Base-by-base conservation (phyloP, 1,140 invertebrate genomes). In the Parapsyche elsis region DNA sequence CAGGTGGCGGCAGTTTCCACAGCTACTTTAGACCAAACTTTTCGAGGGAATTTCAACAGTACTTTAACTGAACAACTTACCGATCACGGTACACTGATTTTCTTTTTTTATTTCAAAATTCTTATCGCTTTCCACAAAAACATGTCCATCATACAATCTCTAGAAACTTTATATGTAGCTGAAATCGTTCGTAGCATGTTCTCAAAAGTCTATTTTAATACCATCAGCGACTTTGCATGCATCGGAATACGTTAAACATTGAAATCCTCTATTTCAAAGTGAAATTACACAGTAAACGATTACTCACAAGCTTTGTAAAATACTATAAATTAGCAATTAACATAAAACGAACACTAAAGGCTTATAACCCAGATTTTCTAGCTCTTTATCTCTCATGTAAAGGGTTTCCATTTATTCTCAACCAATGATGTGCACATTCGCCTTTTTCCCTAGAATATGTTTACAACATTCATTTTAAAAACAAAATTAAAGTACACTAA, bases 11-110 rank as follows among this genome's bases (percentile, higher is more conserved):
- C 49, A 30, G 73, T 57, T 75, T 49, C 46, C 23, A n/a, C 73
- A 23, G 46, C 12, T 57, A 57, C 49, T 75, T 57, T 75, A 75
- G 30, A 46, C 21, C 16, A n/a, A 75, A 75, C 46, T 75, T 75
- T 16, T 46, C 45, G 9, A 16, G 23, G 16, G 24, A 75, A 57
- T 57, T 75, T 75, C 21, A 21, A 46, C 73, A 75, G 73, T 57
- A 19, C 73, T 75, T 75, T 46, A 75, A 75, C 38, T 73, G 64
- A 67, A 67, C 64, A 67, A 73, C 71, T 73, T 24, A 24, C 44
- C 71, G 46, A 73, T 73, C n/a, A 53, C 38, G 38, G 24, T 45
- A 73, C 46, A 24, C n/a, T 73, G 71, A 73, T 73, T 73, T 73
- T 73, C 53, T 59, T 10, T 59, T n/a, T 38, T 38, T 7, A 38